Evolutionary conservation across 2,113 vertebrate species (phyloP).

Genomic region (Haplochromis vanheusdeni): DNA sequence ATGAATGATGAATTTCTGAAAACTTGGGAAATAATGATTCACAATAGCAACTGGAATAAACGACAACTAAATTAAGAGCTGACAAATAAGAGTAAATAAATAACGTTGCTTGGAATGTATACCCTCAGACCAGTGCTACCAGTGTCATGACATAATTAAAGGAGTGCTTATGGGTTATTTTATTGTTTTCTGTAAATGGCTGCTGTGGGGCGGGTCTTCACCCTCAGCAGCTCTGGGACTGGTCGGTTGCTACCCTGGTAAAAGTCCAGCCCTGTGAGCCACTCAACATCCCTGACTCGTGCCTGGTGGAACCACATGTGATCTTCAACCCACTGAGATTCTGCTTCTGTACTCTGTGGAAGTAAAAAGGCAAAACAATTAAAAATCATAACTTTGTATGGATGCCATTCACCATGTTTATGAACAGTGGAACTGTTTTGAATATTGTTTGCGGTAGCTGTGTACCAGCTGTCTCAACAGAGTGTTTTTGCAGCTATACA

Average conservation of each 20-base stretch:
- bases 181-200: slow-evolving; percentile 49
- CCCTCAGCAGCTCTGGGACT: slow-evolving; percentile 63
- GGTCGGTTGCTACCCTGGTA: slow-evolving; percentile 62
- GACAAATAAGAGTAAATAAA: not conserved
- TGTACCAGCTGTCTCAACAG: fast-evolving
- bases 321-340: slow-evolving; percentile 67
- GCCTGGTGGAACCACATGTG: slow-evolving; percentile 73
- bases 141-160: not conserved
- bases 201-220: slow-evolving; percentile 72
- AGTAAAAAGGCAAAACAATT: not conserved
- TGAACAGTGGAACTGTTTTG: not conserved
- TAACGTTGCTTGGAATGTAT: fast-evolving
- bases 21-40: not conserved
- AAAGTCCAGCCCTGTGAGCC: slow-evolving; percentile 71
- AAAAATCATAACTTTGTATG: not conserved
- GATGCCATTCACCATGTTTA: not conserved
- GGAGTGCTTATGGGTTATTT: not conserved
- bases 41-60: not conserved
- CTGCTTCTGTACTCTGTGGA: slow-evolving; percentile 46
- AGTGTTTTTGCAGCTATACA: not conserved
- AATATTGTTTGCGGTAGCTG: fast-evolving
- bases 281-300: slow-evolving; percentile 71
- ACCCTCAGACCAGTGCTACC: not conserved
- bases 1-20: not conserved
- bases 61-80: not conserved